Base-by-base conservation (phyloP, 2,888 invertebrate species). In the Onchidella celtica region DNA sequence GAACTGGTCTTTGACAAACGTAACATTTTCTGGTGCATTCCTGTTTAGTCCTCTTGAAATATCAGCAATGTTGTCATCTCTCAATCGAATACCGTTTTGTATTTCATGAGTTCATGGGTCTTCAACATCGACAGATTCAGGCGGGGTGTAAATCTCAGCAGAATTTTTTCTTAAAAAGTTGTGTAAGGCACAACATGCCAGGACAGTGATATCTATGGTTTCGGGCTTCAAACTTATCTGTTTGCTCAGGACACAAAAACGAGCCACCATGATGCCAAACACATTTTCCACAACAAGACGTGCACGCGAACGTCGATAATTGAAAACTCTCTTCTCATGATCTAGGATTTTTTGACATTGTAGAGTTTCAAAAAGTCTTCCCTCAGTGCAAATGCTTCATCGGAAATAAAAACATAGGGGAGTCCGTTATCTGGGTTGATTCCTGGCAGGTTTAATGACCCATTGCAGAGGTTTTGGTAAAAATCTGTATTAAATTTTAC, bases 171-270 rank as follows among this genome's bases (percentile, higher is more conserved):
- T 21, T 9, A 72, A 27, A 24, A 72, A 40, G 21, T 47, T 72
- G 57, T 72, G 72, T 24, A 72, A 47, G 24, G 29, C 72, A 72
- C 72, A 72, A 72, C 55, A 72, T 47, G 72, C 72, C 40, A 72
- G 29, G 27, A 72, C 55, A 6, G 29, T 29, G 29, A 29, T 47
- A 9, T 72, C 55, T 72, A 72, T 47, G 55, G 40, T 72, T 47
- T 72, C 57, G 6, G 72, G 72, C 72, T 55, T 47, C 27, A 55
- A 9, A 27, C 21, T 72, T 2, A 72, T 72, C 27, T 47, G 40
- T n/a, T 72, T 40, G 14, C 29, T 17, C 3, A 69, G 36, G n/a
- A 69, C 38, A 38, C 69, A n/a, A 55, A 72, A 72, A 2, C 72
- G 57, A 14, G 72, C 40, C 2, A 72, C 55, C 47, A 72, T n/a